Evolutionary conservation across 2,888 invertebrate species (phyloP).

Genomic region (Furcula furcula): DNA sequence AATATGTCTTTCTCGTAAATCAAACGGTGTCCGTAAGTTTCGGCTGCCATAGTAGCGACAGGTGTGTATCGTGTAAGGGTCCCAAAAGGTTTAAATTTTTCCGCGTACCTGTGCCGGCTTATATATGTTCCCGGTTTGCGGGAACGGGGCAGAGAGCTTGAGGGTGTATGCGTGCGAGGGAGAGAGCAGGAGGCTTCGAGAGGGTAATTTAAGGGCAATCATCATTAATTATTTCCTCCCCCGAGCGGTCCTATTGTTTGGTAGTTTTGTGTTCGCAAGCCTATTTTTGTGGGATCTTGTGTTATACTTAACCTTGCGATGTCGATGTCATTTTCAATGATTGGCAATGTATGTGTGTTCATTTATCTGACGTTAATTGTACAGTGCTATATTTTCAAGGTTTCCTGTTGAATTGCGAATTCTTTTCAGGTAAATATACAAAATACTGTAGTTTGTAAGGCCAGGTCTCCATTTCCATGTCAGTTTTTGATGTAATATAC

Average conservation of each 20-base stretch:
- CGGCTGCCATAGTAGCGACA: slow-evolving; percentile 65
- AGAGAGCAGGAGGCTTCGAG: slow-evolving; percentile 52
- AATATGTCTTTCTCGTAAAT: slow-evolving; percentile 75
- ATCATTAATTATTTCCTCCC: slow-evolving; percentile 79
- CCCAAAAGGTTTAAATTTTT: slow-evolving; percentile 63
- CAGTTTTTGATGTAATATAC: too few species aligned
- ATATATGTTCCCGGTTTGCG: slow-evolving; percentile 70
- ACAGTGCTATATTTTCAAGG: too few species aligned
- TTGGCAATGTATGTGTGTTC: too few species aligned
- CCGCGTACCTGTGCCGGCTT: slow-evolving; percentile 68
- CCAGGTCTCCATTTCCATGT: too few species aligned
- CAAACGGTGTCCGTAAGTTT: slow-evolving; percentile 77
- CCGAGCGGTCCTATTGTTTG: slow-evolving; percentile 52
- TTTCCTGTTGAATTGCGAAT: too few species aligned
- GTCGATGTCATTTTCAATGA: too few species aligned
- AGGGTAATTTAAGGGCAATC: slow-evolving; percentile 80
- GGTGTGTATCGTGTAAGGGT: slow-evolving; percentile 57
- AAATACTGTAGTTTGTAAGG: too few species aligned
- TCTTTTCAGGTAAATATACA: too few species aligned
- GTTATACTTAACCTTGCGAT: slow-evolving; percentile 21
- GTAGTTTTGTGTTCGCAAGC: slow-evolving; percentile 46
- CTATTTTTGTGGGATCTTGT: slow-evolving; percentile 36
- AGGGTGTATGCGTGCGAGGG: slow-evolving; percentile 39
- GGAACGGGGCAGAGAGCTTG: slow-evolving; percentile 46
- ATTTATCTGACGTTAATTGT: too few species aligned